Conservation (phyloP, 35 echinoderm and acorn worm species). For the Apostichopus californicus region DNA sequence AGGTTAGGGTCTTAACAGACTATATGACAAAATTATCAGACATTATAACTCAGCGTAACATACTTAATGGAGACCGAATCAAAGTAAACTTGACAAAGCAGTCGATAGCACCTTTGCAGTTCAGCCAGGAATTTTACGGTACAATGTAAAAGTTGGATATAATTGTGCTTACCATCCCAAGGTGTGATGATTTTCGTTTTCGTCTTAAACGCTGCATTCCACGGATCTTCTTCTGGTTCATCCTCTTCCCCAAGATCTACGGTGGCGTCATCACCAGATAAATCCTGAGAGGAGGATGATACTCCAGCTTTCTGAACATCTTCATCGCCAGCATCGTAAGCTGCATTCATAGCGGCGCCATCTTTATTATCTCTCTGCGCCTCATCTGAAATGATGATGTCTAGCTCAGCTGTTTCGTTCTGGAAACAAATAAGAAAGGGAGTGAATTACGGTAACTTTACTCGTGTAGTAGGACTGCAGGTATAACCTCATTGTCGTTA, state of each 20-base stretch:
- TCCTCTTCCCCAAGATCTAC: background rate
- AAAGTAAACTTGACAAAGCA: no score
- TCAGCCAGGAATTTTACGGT: no score
- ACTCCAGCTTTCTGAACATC: background rate
- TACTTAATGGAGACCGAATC: no score
- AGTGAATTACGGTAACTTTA: no score
- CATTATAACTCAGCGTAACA: no score
- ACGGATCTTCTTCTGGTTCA: constrained; percentile 19
- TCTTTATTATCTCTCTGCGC: background rate
- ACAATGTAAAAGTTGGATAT: no score
- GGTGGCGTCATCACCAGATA: background rate
- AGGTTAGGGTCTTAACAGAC: no score
- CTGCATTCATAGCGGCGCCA: constrained; percentile 1
- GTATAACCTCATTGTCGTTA: no score
- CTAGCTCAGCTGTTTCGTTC: background rate
- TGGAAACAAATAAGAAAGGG: background rate
- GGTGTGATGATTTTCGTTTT: constrained; percentile 13
- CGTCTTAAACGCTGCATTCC: constrained; percentile 37
- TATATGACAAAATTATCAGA: no score
- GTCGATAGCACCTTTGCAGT: no score
- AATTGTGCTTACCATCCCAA: background rate
- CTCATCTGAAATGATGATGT: background rate
- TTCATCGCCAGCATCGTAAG: background rate
- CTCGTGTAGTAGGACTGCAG: no score
- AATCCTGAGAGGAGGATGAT: background rate